Conservation (phyloP, 2,113 vertebrate species). For the Himantopus leucocephalus region DNA sequence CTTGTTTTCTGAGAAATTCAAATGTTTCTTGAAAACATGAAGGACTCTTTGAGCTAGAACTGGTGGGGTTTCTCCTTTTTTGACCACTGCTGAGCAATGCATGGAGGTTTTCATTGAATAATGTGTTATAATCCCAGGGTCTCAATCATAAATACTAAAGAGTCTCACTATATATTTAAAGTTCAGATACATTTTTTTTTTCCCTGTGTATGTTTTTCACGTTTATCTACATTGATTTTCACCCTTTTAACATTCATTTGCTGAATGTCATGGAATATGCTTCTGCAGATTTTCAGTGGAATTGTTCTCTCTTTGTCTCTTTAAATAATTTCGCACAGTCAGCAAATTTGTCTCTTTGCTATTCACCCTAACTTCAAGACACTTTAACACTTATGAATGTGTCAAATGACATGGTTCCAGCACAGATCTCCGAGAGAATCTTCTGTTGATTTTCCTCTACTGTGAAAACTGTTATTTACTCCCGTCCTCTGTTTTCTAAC, state of each 20-base stretch:
- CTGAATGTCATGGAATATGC: neutral
- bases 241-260: neutral
- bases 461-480: neutral
- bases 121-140: neutral
- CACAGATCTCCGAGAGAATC: neutral
- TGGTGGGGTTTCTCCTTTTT: neutral
- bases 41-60: neutral
- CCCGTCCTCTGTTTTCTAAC: neutral
- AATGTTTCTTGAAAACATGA: neutral
- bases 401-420: neutral
- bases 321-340: neutral
- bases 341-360: neutral
- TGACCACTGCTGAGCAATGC: neutral
- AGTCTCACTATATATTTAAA: neutral
- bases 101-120: neutral
- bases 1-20: neutral
- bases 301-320: neutral
- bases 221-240: neutral
- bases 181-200: neutral
- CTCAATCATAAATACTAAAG: neutral
- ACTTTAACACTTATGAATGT: neutral
- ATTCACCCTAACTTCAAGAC: neutral
- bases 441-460: neutral
- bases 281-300: neutral
- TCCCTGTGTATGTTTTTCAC: neutral